Conservation (phyloP, 2,888 invertebrate genomes). For the Scaptomyza flava region DNA sequence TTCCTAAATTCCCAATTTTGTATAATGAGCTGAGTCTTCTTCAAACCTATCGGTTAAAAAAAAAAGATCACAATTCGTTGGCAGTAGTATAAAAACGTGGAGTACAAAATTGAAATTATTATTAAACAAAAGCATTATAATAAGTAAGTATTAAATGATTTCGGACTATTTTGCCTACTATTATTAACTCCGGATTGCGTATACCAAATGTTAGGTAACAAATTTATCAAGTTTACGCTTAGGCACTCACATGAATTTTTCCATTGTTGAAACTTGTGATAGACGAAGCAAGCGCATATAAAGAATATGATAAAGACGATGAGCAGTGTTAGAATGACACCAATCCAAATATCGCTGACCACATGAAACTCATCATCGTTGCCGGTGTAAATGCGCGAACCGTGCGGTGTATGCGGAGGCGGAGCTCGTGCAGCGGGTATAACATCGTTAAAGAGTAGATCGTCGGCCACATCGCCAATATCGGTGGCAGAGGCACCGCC, state of each 20-base stretch:
- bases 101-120: no score
- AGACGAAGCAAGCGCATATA: constrained; percentile 87
- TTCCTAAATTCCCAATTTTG: no score
- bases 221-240: constrained; percentile 45
- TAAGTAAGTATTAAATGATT: no score
- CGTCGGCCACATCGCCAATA: constrained; percentile 59
- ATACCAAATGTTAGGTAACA: constrained; percentile 20
- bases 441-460: constrained; percentile 65
- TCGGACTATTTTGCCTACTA: no score
- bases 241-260: constrained; percentile 86
- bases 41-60: no score
- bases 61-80: no score
- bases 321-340: constrained; percentile 87
- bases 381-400: constrained; percentile 67
- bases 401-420: constrained; percentile 59
- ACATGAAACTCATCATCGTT: constrained; percentile 85
- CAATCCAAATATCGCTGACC: constrained; percentile 88
- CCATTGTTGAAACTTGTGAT: constrained; percentile 88
- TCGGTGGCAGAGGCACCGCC: constrained; percentile 62
- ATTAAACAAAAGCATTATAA: no score
- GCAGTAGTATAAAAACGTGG: no score
- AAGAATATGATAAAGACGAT: constrained; percentile 87
- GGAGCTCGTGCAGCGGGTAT: constrained; percentile 68
- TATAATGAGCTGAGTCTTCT: no score
- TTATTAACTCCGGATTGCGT: constrained; percentile 13